Evolutionary conservation across 2,797 vertebrate genomes (phyloP).

Genomic region (Cryptoblepharus egeriae): DNA sequence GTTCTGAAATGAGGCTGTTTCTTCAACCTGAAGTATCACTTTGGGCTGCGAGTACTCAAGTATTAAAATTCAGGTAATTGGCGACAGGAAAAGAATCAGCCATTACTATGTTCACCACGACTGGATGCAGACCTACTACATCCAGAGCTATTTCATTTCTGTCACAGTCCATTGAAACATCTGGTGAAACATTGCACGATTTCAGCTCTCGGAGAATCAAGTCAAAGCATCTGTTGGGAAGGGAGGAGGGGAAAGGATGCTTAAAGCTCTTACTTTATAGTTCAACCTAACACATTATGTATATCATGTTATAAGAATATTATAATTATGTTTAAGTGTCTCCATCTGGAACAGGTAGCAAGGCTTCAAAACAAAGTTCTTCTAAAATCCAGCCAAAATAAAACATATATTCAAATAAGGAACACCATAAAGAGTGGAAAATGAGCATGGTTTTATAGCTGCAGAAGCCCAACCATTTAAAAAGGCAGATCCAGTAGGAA

Average conservation of each 20-base stretch:
- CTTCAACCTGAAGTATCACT: not conserved
- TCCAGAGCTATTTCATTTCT: slow-evolving; percentile 46
- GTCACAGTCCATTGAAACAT: slow-evolving; percentile 53
- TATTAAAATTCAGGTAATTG: not conserved
- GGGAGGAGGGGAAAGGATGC: too few species aligned
- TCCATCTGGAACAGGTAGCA: not conserved
- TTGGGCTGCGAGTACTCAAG: not conserved
- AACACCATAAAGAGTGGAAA: not conserved
- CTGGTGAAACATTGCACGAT: slow-evolving; percentile 56
- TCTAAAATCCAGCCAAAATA: not conserved
- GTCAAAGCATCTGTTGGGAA: slow-evolving; percentile 47
- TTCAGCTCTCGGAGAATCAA: slow-evolving; percentile 51
- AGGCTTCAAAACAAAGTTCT: not conserved
- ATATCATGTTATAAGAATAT: not conserved
- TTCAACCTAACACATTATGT: not conserved
- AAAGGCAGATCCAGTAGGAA: too few species aligned
- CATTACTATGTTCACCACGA: not conserved
- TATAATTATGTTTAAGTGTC: not conserved
- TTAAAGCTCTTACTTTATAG: not conserved
- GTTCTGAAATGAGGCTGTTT: not conserved
- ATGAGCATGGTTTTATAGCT: not conserved
- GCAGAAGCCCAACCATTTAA: not conserved
- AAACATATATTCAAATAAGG: too few species aligned
- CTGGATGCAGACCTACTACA: not conserved
- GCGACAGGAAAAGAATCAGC: not conserved